phyloP scores from a whole-genome alignment of 2,888 invertebrate genomes.

The Drosophila conformis region DNA sequence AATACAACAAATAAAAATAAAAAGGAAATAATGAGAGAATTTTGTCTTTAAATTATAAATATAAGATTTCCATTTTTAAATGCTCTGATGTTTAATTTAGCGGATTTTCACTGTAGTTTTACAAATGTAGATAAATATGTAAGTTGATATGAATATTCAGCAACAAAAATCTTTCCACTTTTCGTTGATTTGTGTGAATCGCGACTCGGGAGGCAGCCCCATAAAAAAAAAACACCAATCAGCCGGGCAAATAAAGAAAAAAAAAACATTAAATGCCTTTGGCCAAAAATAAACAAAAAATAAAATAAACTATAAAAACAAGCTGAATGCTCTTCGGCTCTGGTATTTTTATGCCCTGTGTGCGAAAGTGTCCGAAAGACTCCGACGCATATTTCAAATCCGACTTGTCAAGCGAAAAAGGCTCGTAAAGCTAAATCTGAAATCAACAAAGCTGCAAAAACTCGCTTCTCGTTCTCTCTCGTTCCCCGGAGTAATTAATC shows the following conservation, averaged over 20 bases:
- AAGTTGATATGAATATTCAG: conserved; percentile 7
- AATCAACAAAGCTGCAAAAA: conserved; percentile 64
- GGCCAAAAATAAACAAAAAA: conserved; percentile 33
- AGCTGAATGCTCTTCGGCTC: conserved; percentile 35
- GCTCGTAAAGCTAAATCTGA: conserved; percentile 79
- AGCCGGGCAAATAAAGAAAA: conserved; percentile 45
- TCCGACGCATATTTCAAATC: conserved; percentile 72
- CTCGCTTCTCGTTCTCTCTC: neutral
- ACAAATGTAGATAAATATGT: conserved; percentile 7
- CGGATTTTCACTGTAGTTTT: neutral
- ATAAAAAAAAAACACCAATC: conserved; percentile 43
- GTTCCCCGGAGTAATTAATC: conserved; percentile 70
- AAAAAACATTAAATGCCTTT: conserved; percentile 42
- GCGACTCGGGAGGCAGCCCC: conserved; percentile 25
- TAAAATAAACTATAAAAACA: conserved; percentile 42
- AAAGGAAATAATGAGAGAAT: neutral
- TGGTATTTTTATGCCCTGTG: conserved; percentile 70
- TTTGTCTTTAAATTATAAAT: neutral
- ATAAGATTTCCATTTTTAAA: neutral
- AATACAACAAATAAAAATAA: neutral
- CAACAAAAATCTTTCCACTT: conserved; percentile 43
- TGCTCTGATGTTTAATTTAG: neutral
- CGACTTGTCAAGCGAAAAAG: conserved; percentile 76
- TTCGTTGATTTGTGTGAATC: conserved; percentile 34
- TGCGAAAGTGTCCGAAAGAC: conserved; percentile 66